These are phyloP conservation scores for Calidris pygmaea DNA, from an alignment of 2,113 vertebrate species.

Conservation along the genomic window DNA sequence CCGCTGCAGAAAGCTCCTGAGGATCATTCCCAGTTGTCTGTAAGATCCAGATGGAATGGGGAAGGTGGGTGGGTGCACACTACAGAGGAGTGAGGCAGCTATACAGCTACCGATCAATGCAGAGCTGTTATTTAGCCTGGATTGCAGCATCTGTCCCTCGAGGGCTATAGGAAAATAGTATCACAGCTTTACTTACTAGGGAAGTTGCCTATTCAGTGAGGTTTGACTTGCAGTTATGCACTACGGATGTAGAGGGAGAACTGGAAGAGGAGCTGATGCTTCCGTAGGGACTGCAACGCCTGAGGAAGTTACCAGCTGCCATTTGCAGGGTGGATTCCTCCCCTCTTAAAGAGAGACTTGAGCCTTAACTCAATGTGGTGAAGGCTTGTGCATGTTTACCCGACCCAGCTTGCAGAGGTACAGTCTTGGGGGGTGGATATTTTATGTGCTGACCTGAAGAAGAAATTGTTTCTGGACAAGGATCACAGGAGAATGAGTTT, in stretches of 20 bases:
- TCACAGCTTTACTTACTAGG: not conserved
- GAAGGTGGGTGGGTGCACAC: not conserved
- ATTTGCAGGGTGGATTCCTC: not conserved
- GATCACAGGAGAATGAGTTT: not conserved
- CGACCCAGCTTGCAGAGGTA: not conserved
- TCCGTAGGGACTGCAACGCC: no score
- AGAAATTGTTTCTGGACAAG: not conserved
- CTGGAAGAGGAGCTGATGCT: not conserved
- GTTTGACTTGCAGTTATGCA: not conserved
- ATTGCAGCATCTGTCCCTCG: not conserved
- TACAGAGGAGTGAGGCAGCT: not conserved
- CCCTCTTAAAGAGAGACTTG: not conserved
- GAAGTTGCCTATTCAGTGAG: not conserved
- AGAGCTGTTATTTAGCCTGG: not conserved
- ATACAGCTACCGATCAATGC: not conserved
- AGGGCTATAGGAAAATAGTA: not conserved
- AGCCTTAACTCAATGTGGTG: not conserved
- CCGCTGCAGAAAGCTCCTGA: not conserved
- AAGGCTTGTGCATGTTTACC: not conserved
- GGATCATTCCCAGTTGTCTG: not conserved
- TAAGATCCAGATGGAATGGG: not conserved
- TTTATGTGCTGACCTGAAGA: not conserved
- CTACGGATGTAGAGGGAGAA: not conserved
- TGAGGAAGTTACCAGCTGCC: not conserved
- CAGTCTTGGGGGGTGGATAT: not conserved